Evolutionary conservation across 2,113 vertebrate genomes (phyloP), one percentile per base, ranked within the genome.

Genomic region (Alethe diademata): DNA sequence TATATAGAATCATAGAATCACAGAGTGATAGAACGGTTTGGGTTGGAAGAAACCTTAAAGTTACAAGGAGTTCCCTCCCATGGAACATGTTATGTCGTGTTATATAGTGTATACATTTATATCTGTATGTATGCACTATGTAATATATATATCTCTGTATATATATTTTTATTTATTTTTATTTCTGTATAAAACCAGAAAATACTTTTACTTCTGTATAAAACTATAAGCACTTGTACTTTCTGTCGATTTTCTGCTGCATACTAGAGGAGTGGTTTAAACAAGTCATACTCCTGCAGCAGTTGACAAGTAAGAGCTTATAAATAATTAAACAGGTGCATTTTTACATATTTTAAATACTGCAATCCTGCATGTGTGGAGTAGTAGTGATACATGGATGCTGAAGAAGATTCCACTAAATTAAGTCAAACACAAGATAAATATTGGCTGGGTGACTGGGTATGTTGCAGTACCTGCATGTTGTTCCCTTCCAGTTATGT

Each of bases 321-420:
- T 9, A 79, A 69, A 78, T 40, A 38, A 65, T 70, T 65, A 57
- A 87, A 67, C 7, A 50, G 40, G 43, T 1, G 0, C 57, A 14
- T 64, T 70, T 79, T 17, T 58, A 36, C 3, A 1, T 51, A 50
- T 45, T 83, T 88, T 66, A 54, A 35, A 50, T 19, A 7, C 31
- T 56, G 28, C 45, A 36, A 0, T 73, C 33, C 50, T 66, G 23
- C 35, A 19, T 50, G 26, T 53, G 14, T 1, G 0, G 14, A 61
- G 17, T 15, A 67, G 40, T 60, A 43, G 15, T 26, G 7, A 33
- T 62, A 58, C 38, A 13, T 26, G 54, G 14, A 62, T 84, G 91
- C 78, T 74, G 71, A 73, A 76, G 54, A 80, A 69, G 45, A 66
- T 72, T 78, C 38, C 51, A 53, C 50, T 80, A 45, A 79, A 76